A percentile compares a stretch with the other conserved stretches of the same genome.
Evolutionary conservation across 2,888 invertebrate genomes (phyloP).

Genomic region (Eupithecia subumbrata): DNA sequence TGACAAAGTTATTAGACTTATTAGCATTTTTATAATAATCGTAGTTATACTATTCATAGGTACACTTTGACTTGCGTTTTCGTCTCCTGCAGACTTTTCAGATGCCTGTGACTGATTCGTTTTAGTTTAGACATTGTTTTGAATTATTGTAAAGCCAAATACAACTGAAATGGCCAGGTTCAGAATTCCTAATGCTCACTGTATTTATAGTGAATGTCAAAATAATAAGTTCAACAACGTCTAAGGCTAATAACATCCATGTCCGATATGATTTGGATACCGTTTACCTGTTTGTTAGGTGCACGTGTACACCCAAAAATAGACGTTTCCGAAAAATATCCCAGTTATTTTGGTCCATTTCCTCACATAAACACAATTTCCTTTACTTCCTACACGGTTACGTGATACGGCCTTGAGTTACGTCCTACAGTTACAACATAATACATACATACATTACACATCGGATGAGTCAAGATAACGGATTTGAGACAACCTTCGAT

Average conservation of each 20-base stretch:
- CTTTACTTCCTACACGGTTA: conserved; percentile 14
- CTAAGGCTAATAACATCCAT: not conserved
- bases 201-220: not conserved
- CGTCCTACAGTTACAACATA: not conserved
- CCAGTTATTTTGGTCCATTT: not conserved
- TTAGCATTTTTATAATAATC: not conserved
- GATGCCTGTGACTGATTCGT: not conserved
- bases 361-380: not conserved
- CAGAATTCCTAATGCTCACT: not conserved
- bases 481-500: conserved; percentile 24
- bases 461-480: conserved; percentile 31
- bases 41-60: not conserved
- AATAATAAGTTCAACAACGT: no score
- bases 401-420: not conserved
- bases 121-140: not conserved
- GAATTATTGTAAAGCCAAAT: not conserved
- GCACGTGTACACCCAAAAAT: not conserved
- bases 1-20: not conserved
- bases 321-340: not conserved
- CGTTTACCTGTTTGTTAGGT: not conserved
- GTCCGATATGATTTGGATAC: not conserved
- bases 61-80: not conserved
- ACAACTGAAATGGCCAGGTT: not conserved
- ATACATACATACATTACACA: conserved; percentile 20
- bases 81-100: not conserved